Evolutionary conservation across 2,888 invertebrate species (phyloP), one percentile per base, ranked within the genome.

Genomic region (Mayetiola destructor): DNA sequence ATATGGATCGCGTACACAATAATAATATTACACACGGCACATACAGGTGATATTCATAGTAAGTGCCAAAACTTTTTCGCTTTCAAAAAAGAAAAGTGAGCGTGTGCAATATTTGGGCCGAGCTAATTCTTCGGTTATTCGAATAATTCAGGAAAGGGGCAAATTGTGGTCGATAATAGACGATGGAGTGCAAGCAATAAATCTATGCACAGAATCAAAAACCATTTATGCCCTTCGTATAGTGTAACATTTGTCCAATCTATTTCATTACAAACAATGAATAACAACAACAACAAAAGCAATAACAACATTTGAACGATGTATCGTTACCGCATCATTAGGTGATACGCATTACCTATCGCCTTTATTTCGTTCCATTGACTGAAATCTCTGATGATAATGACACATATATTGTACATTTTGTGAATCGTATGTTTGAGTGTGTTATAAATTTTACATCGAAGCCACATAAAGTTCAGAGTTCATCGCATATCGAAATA

Each of bases 301-400:
- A n/a, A n/a, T 20, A 3, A 39, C 2, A 16, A 16, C n/a, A 16
- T 48, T 48, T 6, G 48, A 5, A 27, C 48, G n/a, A 48, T 48
- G 23, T 48, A 16, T 27, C 48, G 48, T 48, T 48, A 48, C 48
- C 48, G 48, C 48, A 48, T 48, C 48, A 48, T 48, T 48, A 48
- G 48, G 48, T 27, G 48, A 27, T 48, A 48, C 27, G 48, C 48
- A 48, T 27, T 48, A n/a, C n/a, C n/a, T n/a, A n/a, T 48, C 27
- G 48, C 48, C 16, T 48, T 27, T 27, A 48, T 48, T 48, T 48
- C 48, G 48, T 48, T 48, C 48, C 48, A 48, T 48, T 48, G 48
- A 48, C 48, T 48, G 48, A 48, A 48, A 27, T 48, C 48, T 48
- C 48, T 48, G 27, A 48, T 27, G 48, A 48, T 48, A 48, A 48